phyloP scores from a whole-genome alignment of 2,797 vertebrate species.

The Aldrovandia affinis region DNA sequence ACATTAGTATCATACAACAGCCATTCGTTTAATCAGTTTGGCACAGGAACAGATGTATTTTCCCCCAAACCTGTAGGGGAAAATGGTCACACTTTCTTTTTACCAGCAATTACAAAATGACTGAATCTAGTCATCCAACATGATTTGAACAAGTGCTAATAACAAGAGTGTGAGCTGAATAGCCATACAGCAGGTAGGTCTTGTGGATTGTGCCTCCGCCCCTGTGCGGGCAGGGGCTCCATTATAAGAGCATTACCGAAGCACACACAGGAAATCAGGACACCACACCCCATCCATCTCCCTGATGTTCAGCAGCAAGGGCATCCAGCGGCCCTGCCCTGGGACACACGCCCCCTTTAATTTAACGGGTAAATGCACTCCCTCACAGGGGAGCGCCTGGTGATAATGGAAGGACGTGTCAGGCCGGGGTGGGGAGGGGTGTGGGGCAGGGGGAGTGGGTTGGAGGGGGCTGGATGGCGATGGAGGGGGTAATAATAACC shows the following conservation, averaged over 20 bases:
- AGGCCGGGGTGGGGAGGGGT: conserved; percentile 46
- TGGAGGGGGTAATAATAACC: conserved; percentile 47
- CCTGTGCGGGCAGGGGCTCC: conserved; percentile 50
- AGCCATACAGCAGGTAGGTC: not conserved
- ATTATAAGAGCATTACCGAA: conserved; percentile 67
- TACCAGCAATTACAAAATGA: not conserved
- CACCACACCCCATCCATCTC: conserved; percentile 62
- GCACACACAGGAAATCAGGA: conserved; percentile 65
- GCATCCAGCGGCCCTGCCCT: conserved; percentile 43
- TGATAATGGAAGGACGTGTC: conserved; percentile 6
- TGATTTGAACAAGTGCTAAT: not conserved
- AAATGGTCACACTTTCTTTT: not conserved
- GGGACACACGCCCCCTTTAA: conserved; percentile 52
- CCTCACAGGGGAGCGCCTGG: conserved; percentile 27
- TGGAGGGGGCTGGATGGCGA: conserved; percentile 29
- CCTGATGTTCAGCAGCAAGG: conserved; percentile 48
- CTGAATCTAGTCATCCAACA: not conserved
- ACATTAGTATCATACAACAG: not conserved
- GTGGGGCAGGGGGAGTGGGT: conserved; percentile 56
- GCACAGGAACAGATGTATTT: not conserved
- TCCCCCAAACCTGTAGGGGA: not conserved
- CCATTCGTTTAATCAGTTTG: conserved; percentile 10
- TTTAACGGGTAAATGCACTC: conserved; percentile 71
- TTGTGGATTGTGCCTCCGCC: conserved; percentile 9
- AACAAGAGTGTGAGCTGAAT: not conserved